Base-by-base conservation (phyloP, 2,797 vertebrate genomes). In the Acipenser transmontanus region DNA sequence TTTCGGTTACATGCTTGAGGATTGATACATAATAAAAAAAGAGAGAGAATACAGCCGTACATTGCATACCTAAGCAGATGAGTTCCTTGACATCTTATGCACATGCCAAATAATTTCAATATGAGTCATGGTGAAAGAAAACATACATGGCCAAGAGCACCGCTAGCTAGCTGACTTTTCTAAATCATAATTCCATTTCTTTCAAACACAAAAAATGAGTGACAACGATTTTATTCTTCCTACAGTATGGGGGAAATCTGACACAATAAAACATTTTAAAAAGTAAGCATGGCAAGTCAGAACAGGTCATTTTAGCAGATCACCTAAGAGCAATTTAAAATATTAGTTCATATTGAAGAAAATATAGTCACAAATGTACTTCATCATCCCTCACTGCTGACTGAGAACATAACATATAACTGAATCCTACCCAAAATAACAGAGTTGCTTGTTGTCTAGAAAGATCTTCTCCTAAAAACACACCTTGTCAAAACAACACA, bases 121-220 rank as follows among this genome's bases (percentile, higher is more conserved):
- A n/a, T 57, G 54, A 57, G 14, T 57, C 54, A 57, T n/a, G 12
- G 54, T 5, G 54, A 57, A 57, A 57, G 54, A 57, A 57, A 57
- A 57, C 54, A 57, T 57, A n/a, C 54, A 14, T 13, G 54, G 54
- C 12, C 54, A 34, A 34, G 34, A 11, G 54, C 11, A 13, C 54
- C 0, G 54, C 12, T 13, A 57, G 54, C 12, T 13, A 57, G 54
- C 54, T 57, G n/a, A 13, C 54, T 57, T n/a, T 13, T 57, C 54
- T 57, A 57, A 57, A 52, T n/a, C 12, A 57, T n/a, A 57, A 57
- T 13, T 57, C 2, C 54, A n/a, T 13, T 57, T 11, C 54, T 57
- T 57, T 57, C 54, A n/a, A n/a, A 57, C 7, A 13, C 12, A 57
- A 57, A n/a, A 57, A 11, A 57, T 11, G 4, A 13, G 54, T 57